These are phyloP conservation scores for Dolichopus griseipennis DNA, from an alignment of 2,888 invertebrate genomes.

Conservation along the genomic window DNA sequence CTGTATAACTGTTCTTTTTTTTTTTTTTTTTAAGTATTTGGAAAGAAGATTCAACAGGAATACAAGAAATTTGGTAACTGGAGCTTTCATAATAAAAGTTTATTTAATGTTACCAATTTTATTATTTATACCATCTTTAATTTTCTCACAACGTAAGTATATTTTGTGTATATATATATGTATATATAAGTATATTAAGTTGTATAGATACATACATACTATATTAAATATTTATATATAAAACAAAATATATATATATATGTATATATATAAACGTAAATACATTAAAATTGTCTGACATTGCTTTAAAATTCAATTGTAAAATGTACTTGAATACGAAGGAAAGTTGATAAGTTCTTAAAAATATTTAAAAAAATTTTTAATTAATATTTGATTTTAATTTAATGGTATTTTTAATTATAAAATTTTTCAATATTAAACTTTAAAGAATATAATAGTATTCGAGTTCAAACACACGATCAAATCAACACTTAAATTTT, in stretches of 20 bases:
- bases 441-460: too few species aligned
- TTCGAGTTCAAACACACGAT: too few species aligned
- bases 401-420: too few species aligned
- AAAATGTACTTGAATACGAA: too few species aligned
- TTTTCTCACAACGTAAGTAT: slow-evolving; percentile 37
- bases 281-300: too few species aligned
- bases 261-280: too few species aligned
- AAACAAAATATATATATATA: not conserved
- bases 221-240: not conserved
- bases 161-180: not conserved
- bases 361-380: too few species aligned
- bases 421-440: too few species aligned
- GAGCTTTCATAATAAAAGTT: slow-evolving; percentile 32
- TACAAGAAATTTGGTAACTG: slow-evolving; percentile 34
- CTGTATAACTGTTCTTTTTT: not conserved
- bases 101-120: slow-evolving; percentile 35
- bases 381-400: too few species aligned
- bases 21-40: slow-evolving; percentile 32
- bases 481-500: too few species aligned
- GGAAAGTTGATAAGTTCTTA: too few species aligned
- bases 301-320: too few species aligned
- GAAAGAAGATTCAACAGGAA: slow-evolving; percentile 36
- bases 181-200: slow-evolving; percentile 14
- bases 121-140: slow-evolving; percentile 37
- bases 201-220: not conserved